Conservation (phyloP, 2,113 vertebrate genomes). For the Festucalex cinctus region DNA sequence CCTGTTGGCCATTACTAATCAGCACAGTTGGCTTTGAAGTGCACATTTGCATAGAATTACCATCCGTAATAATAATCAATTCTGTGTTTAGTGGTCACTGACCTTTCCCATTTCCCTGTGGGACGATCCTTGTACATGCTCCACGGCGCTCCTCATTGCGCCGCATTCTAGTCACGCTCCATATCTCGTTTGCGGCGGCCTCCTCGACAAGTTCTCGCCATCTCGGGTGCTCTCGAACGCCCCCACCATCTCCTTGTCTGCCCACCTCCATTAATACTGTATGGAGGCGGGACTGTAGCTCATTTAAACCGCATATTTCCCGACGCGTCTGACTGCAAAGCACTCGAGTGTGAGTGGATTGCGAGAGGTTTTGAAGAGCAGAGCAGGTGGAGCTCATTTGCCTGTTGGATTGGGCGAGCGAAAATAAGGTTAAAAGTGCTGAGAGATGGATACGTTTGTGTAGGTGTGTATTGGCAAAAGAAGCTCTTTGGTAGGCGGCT, state of each 20-base stretch:
- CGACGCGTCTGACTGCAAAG: slow-evolving; percentile 25
- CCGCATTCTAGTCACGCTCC: neutral
- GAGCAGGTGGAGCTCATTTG: neutral
- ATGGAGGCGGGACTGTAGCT: neutral
- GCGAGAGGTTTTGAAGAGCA: neutral
- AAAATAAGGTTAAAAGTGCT: neutral
- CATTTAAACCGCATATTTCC: slow-evolving; percentile 37
- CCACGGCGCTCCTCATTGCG: neutral
- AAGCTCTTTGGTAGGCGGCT: neutral
- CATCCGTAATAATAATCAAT: neutral
- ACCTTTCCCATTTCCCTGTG: neutral
- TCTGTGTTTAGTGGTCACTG: neutral
- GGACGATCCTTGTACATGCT: neutral
- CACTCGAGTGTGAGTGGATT: slow-evolving; percentile 19
- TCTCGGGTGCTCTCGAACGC: slow-evolving; percentile 37
- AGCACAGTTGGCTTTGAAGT: neutral
- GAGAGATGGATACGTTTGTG: slow-evolving; percentile 12
- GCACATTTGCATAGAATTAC: neutral
- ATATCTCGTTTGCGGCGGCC: neutral
- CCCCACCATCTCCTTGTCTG: slow-evolving; percentile 42
- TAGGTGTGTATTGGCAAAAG: neutral
- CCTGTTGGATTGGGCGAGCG: slow-evolving; percentile 1
- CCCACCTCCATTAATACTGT: slow-evolving; percentile 32
- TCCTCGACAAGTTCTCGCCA: slow-evolving; percentile 20
- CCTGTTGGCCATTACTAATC: neutral